Evolutionary conservation across 2,797 vertebrate genomes (phyloP).

Genomic region (Rhinella marina): DNA sequence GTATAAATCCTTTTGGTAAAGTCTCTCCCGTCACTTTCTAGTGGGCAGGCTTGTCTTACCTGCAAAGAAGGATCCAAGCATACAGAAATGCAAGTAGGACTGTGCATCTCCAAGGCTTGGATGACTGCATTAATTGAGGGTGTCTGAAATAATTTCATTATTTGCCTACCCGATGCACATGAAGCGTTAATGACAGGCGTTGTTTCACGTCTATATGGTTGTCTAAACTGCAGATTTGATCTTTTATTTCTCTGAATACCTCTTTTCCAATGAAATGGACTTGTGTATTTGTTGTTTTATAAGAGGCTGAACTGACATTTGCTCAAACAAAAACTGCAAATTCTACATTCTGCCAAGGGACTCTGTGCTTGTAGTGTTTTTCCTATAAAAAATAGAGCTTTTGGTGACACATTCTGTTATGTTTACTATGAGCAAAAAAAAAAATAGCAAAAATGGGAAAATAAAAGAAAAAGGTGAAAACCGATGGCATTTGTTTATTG

Average conservation of each 20-base stretch:
- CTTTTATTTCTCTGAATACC: conserved; percentile 42
- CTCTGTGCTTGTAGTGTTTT: background rate
- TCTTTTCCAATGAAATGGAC: conserved; percentile 48
- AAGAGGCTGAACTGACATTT: conserved; percentile 57
- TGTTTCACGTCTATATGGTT: conserved; percentile 10
- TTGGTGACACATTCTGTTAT: background rate
- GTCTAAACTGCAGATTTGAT: conserved; percentile 31
- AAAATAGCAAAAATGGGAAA: background rate
- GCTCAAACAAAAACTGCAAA: conserved; percentile 1
- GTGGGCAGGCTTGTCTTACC: background rate
- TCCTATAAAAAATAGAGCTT: background rate
- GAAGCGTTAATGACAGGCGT: conserved; percentile 23
- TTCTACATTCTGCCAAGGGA: background rate
- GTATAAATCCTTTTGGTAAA: background rate
- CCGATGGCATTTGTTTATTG: background rate
- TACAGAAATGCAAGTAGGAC: background rate
- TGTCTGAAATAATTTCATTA: background rate
- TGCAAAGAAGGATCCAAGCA: background rate
- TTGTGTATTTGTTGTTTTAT: conserved; percentile 60
- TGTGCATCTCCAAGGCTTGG: background rate
- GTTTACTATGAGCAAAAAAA: background rate
- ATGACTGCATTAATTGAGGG: background rate
- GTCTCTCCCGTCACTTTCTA: background rate
- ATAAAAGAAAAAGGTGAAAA: background rate
- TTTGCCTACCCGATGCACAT: background rate